Base-by-base conservation (phyloP, 2,888 invertebrate species). In the Drosophila falleni region DNA sequence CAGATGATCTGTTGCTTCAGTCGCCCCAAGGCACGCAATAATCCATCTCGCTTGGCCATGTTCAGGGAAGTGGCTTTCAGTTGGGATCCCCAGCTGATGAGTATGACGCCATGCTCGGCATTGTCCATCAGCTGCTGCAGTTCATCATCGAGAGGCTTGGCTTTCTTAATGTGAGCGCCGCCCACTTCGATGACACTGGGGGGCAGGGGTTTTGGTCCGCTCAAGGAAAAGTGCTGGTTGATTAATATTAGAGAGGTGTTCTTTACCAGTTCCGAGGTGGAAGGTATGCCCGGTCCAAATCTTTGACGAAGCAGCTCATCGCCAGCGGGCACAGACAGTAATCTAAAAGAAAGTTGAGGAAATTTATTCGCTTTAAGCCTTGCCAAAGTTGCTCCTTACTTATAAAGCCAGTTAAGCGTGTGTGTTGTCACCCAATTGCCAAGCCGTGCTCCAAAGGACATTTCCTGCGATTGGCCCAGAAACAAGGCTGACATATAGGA, bases 1-100 rank as follows among this genome's bases (percentile, higher is more conserved):
- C 95, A 96, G 54, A 96, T 91, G n/a, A 96, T 94, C 56, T 93
- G 94, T 82, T 95, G 94, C 41, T 91, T 91, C n/a, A 96, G 90
- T 26, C 93, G 93, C 0, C 93, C 91, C 64, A 95, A 93, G 1
- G 94, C 95, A 11, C 93, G 93, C 16, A 95, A 71, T 49, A 96
- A 93, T 19, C 92, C 93, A 42, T 93, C 90, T 42, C 94, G 90
- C 80, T 94, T 94, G 2, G 93, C 92, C n/a, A 90, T 86, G 0
- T 95, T 94, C 80, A 96, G 93, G 0, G 94, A 93, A 10, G 94
- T 93, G 4, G 94, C 93, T 69, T 94, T 94, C 64, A 96, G 94
- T 93, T 95, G 94, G 0, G 95, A 96, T 3, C 96, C 96, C 92
- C 96, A 94, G 89, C 95, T 96, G 78, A 96, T 95, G 89, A 94